Evolutionary conservation across 1,140 invertebrate genomes (phyloP), one percentile per base, ranked within the genome.

Genomic region (Nasonia longicornis): DNA sequence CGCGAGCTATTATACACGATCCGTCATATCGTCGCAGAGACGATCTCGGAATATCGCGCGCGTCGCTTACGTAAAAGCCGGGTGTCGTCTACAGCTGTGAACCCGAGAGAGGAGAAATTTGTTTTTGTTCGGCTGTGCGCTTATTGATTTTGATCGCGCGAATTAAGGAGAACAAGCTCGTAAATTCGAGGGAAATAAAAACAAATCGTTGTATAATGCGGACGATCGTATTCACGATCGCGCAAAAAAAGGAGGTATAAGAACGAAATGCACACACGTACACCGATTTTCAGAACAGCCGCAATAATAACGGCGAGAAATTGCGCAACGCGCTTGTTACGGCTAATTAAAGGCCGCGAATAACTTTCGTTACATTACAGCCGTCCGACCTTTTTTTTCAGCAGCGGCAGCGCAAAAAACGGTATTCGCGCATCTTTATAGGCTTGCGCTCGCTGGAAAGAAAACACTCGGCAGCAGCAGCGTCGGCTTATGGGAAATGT

Each of bases 401-500:
- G 22, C 26, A 31, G 29, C 14, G 8, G 38, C 7, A 42, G 26
- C 66, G 26, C 38, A 67, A 67, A 67, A 67, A 67, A 66, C n/a
- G 64, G 64, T 66, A n/a, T n/a, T 29, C 26, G 66, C 66, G 71
- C 35, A 73, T 73, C 71, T 73, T 73, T 45, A 48, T 45, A 22
- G 45, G 70, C 48, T 42, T 42, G 48, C 48, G 48, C n/a, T 8
- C 12, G 35, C 16, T 22, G 26, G 38, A 42, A 73, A 48, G 31
- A 48, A 31, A 73, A 45, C 45, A 52, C 52, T 7, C 3, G 16
- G 6, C 20, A 3, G 45, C 8, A 3, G 52, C 64, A 3, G 2
- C 3, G 31, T 35, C 26, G 80, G 63, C 80, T 83, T 85, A 86
- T 86, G 86, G 84, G 85, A 86, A 87, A 87, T 84, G 86, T 87